Base-by-base conservation (phyloP, 1,140 invertebrate species). In the Paraescarpia echinospica region DNA sequence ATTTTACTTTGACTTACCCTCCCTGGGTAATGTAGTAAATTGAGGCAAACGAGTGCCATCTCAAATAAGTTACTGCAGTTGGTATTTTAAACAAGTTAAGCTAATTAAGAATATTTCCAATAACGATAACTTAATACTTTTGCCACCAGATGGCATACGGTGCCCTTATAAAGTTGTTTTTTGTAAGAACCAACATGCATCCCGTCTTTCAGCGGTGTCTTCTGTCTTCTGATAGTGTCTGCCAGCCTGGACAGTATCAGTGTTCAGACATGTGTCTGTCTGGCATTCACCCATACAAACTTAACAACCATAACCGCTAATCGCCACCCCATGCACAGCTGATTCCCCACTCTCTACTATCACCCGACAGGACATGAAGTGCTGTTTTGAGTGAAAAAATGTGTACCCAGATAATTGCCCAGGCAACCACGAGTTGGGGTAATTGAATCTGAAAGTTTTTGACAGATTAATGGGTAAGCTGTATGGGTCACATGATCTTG, bases 381-480 rank as follows among this genome's bases (percentile, higher is more conserved):
- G 59, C 59, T 77, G 59, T 77, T 77, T 77, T 18, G 59, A 77
- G 59, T 77, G 59, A 77, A 77, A 77, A 77, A 77, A 27, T 77
- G 2, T 77, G 14, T 27, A 31, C 59, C 18, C 27, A 77, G 59
- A 77, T 77, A 77, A 77, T 77, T 77, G 59, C 59, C 59, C 4
- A 77, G 59, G 59, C 59, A 77, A 77, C 59, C 59, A 77, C 59
- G 2, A 31, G 59, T 77, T 77, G 59, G 59, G 2, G 59, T 77
- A 77, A 77, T 77, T 77, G 59, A 77, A 77, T 77, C 59, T 77
- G 27, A 77, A 77, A 77, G 59, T 77, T 77, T 77, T 77, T 77
- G 59, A 77, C 59, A 77, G 59, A 77, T 77, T 77, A 77, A 77
- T 77, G 59, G 59, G 59, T 77, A 77, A 77, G 59, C 59, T 77